phyloP scores from a whole-genome alignment of 2,113 vertebrate species.

The Tyto alba region DNA sequence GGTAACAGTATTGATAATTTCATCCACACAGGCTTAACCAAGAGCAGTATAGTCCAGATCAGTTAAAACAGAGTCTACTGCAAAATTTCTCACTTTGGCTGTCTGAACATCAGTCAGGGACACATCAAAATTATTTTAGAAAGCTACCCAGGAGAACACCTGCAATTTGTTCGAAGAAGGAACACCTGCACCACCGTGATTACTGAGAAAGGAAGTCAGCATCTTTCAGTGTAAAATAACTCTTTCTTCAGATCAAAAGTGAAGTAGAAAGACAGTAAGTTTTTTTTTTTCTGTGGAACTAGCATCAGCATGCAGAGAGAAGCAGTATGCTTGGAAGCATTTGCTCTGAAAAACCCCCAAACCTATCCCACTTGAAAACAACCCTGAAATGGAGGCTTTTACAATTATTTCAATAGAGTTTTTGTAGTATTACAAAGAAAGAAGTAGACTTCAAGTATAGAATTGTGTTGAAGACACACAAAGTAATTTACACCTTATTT shows the following conservation, averaged over 20 bases:
- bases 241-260: conserved; percentile 31
- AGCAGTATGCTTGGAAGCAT: neutral
- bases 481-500: neutral
- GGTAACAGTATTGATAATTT: neutral
- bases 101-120: neutral
- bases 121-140: neutral
- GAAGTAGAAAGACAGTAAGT: conserved; percentile 4
- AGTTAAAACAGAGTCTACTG: neutral
- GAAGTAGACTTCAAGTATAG: neutral
- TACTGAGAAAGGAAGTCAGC: neutral
- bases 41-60: neutral
- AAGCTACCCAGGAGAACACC: conserved; percentile 1
- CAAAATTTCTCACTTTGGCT: neutral
- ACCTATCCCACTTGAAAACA: neutral
- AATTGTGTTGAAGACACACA: neutral
- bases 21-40: neutral
- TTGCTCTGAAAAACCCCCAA: neutral
- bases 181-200: conserved; percentile 1
- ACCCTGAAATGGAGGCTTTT: neutral
- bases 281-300: conserved; percentile 19
- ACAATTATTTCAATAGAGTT: neutral
- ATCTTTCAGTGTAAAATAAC: neutral
- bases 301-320: neutral
- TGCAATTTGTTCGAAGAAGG: conserved; percentile 2
- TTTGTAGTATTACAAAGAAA: neutral